Percentiles rank a stretch among this genome's conserved stretches.
phyloP scores from a whole-genome alignment of 64 coral and sea anemone genomes.

The Pocillopora verrucosa region DNA sequence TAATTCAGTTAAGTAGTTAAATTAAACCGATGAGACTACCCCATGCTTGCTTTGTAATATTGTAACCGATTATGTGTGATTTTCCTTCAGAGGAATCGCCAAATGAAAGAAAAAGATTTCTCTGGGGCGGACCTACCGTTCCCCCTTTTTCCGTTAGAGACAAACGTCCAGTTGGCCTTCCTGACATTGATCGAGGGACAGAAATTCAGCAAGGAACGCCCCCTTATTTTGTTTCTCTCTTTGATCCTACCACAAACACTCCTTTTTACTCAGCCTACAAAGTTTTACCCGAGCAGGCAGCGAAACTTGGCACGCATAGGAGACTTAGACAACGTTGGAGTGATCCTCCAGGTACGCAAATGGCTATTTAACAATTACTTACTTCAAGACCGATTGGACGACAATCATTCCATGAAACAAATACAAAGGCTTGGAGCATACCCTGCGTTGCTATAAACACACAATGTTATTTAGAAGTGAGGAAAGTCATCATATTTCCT shows the following conservation, averaged over 20 bases:
- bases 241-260: slow-evolving; percentile 1
- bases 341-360: not conserved
- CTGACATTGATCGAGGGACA: not conserved
- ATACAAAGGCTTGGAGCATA: no score
- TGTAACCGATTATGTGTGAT: not conserved
- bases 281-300: not conserved
- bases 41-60: no score
- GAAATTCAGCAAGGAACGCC: not conserved
- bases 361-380: not conserved
- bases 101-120: not conserved
- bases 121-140: not conserved
- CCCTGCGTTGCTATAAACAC: no score
- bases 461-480: not conserved
- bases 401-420: no score
- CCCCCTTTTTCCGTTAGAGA: not conserved
- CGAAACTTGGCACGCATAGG: not conserved
- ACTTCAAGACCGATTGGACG: no score
- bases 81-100: not conserved
- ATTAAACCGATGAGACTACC: no score
- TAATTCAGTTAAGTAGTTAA: no score
- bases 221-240: not conserved
- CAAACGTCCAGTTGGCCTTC: not conserved
- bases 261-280: slow-evolving; percentile 20
- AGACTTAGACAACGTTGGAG: not conserved
- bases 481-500: no score